A percentile compares a stretch with the other conserved stretches of the same genome.
Conservation (phyloP, 1,140 invertebrate species). For the Trialeurodes vaporariorum region DNA sequence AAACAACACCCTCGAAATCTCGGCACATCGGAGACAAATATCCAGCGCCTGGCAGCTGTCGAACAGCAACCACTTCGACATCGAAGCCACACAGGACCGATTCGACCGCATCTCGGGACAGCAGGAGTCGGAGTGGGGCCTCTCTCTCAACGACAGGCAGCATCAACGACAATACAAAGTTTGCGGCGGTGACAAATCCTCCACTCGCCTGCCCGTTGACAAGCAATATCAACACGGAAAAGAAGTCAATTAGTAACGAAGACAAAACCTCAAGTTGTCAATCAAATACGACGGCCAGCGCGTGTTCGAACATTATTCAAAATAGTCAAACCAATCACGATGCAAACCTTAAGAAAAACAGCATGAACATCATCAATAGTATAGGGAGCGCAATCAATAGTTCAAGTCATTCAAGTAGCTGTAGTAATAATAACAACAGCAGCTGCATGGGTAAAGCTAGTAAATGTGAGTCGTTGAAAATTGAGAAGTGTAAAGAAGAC, state of each 20-base stretch:
- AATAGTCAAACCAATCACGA: neutral
- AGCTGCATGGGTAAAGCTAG: neutral
- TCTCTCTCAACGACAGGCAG: no score
- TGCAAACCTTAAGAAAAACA: no score
- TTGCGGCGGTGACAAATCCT: no score
- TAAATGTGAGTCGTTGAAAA: neutral
- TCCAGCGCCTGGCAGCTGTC: neutral
- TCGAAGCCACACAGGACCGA: neutral
- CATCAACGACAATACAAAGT: neutral
- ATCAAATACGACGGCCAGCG: no score
- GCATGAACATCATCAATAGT: no score
- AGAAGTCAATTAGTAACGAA: no score
- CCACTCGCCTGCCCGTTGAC: no score
- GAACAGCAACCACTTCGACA: no score
- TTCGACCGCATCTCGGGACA: neutral
- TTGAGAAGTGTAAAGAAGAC: neutral
- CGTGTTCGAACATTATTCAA: neutral
- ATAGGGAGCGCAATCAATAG: no score
- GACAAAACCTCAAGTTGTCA: no score
- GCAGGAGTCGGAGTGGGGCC: neutral
- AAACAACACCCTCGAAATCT: conserved; percentile 40
- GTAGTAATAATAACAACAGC: neutral
- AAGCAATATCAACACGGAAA: no score
- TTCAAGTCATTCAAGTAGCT: neutral
- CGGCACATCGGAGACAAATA: conserved; percentile 25